Evolutionary conservation across 2,113 vertebrate genomes (phyloP).

Genomic region (Oophaga pumilio): DNA sequence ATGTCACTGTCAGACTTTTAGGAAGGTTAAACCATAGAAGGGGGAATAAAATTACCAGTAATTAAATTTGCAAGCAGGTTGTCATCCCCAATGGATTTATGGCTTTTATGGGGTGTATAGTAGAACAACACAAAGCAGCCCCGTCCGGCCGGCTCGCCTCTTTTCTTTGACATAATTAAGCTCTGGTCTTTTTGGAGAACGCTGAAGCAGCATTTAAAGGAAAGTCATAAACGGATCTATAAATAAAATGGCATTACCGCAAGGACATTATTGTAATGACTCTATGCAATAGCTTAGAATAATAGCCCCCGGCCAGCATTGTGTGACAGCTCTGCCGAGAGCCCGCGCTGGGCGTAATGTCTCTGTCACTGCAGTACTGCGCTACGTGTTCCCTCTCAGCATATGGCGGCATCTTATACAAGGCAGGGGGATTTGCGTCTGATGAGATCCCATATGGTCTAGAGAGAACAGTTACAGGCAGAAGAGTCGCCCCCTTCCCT

Average conservation of each 20-base stretch:
- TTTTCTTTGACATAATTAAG: conserved; percentile 52
- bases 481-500: too few species aligned
- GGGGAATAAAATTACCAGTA: conserved; percentile 82
- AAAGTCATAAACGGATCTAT: conserved; percentile 47
- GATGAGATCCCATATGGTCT: conserved; percentile 28
- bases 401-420: conserved; percentile 26
- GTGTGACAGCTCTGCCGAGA: conserved; percentile 28
- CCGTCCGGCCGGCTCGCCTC: neutral
- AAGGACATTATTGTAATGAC: conserved; percentile 55
- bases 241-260: conserved; percentile 45
- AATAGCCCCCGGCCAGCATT: conserved; percentile 33
- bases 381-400: neutral
- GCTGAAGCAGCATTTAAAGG: conserved; percentile 46
- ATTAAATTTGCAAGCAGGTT: conserved; percentile 81
- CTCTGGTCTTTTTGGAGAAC: conserved; percentile 22
- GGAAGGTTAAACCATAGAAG: conserved; percentile 76
- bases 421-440: neutral
- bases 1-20: conserved; percentile 66
- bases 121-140: conserved; percentile 57
- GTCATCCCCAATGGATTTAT: conserved; percentile 75
- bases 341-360: neutral
- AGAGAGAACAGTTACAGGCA: neutral
- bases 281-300: conserved; percentile 43
- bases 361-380: neutral
- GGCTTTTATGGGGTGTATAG: conserved; percentile 65